These are phyloP conservation scores for Cheracebus regulus DNA, from an alignment of 2,797 vertebrate species.

Conservation along the genomic window DNA sequence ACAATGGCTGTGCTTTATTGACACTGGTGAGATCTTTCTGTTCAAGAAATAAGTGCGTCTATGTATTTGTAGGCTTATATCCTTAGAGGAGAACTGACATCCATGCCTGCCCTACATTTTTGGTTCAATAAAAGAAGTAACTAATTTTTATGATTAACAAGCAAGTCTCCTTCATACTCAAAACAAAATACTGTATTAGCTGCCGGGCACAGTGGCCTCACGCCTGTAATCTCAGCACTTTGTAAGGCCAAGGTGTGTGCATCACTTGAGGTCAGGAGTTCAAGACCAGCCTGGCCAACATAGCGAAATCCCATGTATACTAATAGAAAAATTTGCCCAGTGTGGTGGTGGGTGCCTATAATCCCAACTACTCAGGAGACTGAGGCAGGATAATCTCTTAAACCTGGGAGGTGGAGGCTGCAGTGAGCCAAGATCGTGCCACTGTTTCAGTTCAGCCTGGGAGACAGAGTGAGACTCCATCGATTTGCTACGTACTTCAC, in stretches of 20 bases:
- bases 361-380: neutral
- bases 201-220: fast-evolving
- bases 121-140: neutral
- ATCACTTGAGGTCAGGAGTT: neutral
- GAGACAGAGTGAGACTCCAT: neutral
- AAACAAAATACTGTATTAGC: neutral
- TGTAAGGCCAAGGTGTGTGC: neutral
- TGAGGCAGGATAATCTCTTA: neutral
- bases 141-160: neutral
- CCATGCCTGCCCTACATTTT: neutral
- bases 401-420: neutral
- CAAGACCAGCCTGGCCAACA: neutral
- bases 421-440: neutral
- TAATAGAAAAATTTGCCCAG: neutral
- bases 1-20: neutral
- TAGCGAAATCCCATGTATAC: neutral
- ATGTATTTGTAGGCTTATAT: neutral
- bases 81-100: neutral
- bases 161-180: neutral
- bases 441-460: neutral
- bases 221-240: neutral
- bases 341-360: neutral
- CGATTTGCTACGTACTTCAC: neutral
- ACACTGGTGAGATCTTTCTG: neutral
- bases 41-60: neutral